Evolutionary conservation across 2,888 invertebrate genomes (phyloP).

Genomic region (Tanytarsus gracilentus): DNA sequence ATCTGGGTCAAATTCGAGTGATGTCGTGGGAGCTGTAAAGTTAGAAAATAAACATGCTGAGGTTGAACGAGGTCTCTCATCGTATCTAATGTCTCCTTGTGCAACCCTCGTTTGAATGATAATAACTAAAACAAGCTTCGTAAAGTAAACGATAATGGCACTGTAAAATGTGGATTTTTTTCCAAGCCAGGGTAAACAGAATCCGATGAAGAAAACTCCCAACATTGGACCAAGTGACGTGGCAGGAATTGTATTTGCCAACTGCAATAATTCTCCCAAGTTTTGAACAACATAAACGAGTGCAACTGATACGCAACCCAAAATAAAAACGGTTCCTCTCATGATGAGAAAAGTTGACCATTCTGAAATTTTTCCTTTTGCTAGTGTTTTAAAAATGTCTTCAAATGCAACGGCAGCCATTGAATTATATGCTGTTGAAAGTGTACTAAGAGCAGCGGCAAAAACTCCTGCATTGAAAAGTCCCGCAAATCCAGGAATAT

Average conservation of each 20-base stretch:
- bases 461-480: conserved; percentile 84
- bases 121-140: no score
- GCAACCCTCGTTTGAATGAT: no score
- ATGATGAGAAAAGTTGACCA: conserved; percentile 54
- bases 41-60: no score
- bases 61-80: no score
- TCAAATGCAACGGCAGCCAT: conserved; percentile 72
- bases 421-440: conserved; percentile 72
- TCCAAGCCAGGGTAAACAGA: conserved; percentile 59
- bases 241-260: conserved; percentile 57
- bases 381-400: conserved; percentile 63
- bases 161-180: conserved; percentile 63
- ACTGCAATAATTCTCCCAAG: conserved; percentile 57
- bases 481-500: conserved; percentile 73
- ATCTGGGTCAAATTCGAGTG: no score
- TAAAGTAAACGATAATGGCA: conserved; percentile 53
- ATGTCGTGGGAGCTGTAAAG: no score
- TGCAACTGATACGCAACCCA: conserved; percentile 56
- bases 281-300: conserved; percentile 57
- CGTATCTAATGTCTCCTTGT: no score
- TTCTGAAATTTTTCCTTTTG: conserved; percentile 49
- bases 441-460: conserved; percentile 67
- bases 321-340: conserved; percentile 55
- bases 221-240: conserved; percentile 60
- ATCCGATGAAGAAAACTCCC: conserved; percentile 58